Evolutionary conservation across 64 coral and sea anemone species (phyloP), one percentile per base, ranked within the genome.

Genomic region (Actinia tenebrosa): DNA sequence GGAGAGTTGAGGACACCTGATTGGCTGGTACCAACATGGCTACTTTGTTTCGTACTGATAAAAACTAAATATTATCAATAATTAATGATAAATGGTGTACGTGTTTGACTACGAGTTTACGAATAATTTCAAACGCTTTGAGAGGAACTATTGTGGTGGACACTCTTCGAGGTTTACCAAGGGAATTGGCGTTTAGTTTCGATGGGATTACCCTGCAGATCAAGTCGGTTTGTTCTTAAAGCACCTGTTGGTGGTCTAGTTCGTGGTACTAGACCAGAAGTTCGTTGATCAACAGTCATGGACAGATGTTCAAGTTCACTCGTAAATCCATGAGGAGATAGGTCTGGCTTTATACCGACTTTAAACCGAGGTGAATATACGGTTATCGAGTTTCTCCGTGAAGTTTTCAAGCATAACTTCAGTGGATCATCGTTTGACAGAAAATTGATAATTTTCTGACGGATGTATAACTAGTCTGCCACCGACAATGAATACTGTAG

Each of bases 401-500:
- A 2, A 66, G 22, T 14, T 66, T 66, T 23, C 15, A 6, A 66
- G 63, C 19, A 5, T n/a, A 10, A 8, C 10, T 66, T 37, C 30
- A 37, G 30, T 10, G 22, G n/a, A 23, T 66, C 15, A n/a, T 23
- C 26, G 7, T 26, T 75, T 42, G 27, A 75, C 69, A 14, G 69
- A 75, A 75, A 27, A 13, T 75, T 42, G 25, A 13, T 26, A 69
- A 69, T 69, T 9, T 69, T 69, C 64, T 69, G 64, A 69, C 64
- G 4, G 64, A 69, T 75, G 69, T 14, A 15, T 27, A 30, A 75
- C n/a, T 42, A 10, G 23, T 75, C 22, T 7, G 20, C 7, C 63
- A 7, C 1, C 79, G 46, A 81, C 79, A 16, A 92, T 92, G 90
- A 87, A 87, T 53, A 17, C 90, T 52, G n/a, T 87, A n/a, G 23